Evolutionary conservation across 2,888 invertebrate genomes (phyloP).

Genomic region (Drosophila basisetae): DNA sequence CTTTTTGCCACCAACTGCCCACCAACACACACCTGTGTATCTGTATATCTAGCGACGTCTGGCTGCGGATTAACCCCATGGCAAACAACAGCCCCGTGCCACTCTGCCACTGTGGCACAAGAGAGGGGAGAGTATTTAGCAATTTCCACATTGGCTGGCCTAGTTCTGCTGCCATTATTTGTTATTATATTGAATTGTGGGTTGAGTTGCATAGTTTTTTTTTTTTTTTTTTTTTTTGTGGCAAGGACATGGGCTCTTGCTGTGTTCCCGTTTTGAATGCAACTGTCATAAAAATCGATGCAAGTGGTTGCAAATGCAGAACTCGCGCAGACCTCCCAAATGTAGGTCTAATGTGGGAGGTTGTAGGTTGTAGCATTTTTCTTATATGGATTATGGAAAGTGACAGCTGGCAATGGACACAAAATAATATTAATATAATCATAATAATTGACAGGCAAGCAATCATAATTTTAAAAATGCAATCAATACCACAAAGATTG

Average conservation of each 20-base stretch:
- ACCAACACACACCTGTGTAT: conserved; percentile 30
- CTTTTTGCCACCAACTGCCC: conserved; percentile 26
- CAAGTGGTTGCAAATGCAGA: conserved; percentile 19
- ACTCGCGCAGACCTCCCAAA: conserved; percentile 16
- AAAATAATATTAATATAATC: background rate
- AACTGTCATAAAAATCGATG: conserved; percentile 53
- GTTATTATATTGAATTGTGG: conserved; percentile 56
- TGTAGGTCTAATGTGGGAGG: conserved; percentile 11
- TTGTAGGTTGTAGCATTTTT: background rate
- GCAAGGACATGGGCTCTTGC: conserved; percentile 63
- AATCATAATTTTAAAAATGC: background rate
- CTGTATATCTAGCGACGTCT: conserved; percentile 41
- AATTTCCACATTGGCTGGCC: conserved; percentile 61
- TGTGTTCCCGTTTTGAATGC: conserved; percentile 35
- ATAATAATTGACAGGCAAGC: background rate
- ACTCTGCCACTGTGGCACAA: conserved; percentile 22
- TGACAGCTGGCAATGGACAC: background rate
- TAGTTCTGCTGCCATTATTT: conserved; percentile 66
- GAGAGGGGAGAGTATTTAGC: conserved; percentile 31
- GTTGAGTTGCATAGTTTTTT: conserved; percentile 9
- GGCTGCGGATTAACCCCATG: conserved; percentile 60
- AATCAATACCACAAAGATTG: background rate
- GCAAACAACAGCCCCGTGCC: conserved; percentile 27
- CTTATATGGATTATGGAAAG: background rate
- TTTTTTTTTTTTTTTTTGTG: conserved; percentile 35